A percentile compares a stretch with the other conserved stretches of the same genome.
Evolutionary conservation across 1,140 invertebrate species (phyloP).

Genomic region (Atta texana): DNA sequence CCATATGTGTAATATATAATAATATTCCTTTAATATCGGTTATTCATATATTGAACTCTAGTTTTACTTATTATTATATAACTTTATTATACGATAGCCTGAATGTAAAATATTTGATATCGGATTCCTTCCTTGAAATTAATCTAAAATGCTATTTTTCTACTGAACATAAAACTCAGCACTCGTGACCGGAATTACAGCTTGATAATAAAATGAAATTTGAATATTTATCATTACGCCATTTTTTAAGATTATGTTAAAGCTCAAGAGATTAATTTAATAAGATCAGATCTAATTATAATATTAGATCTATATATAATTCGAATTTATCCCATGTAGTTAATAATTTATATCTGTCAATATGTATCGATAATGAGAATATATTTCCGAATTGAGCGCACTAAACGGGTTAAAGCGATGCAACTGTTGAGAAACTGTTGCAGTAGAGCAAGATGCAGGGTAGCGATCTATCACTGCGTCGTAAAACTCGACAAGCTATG

Average conservation of each 20-base stretch:
- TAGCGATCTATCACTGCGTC: conserved; percentile 20
- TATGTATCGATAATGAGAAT: background rate
- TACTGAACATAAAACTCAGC: conserved; percentile 2
- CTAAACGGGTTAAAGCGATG: background rate
- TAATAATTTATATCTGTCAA: background rate
- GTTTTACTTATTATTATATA: background rate
- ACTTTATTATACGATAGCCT: background rate
- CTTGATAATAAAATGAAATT: conserved; percentile 34
- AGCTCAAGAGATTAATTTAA: background rate
- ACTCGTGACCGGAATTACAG: conserved; percentile 19
- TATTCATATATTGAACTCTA: no score
- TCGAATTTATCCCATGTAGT: background rate
- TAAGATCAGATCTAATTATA: background rate
- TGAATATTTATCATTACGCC: background rate
- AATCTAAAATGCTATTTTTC: conserved; percentile 25
- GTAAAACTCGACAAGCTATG: conserved; percentile 41
- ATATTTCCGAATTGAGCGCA: conserved; percentile 11
- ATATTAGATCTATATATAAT: no score
- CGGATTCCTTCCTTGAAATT: conserved; percentile 24
- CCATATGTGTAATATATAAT: no score
- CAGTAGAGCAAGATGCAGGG: conserved; percentile 9
- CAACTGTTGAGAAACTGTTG: conserved; percentile 26
- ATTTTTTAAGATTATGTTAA: conserved; percentile 7
- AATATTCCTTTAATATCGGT: no score
- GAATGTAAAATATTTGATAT: conserved; percentile 2